phyloP scores from a whole-genome alignment of 1,140 invertebrate genomes.

The Temnothorax nylanderi region DNA sequence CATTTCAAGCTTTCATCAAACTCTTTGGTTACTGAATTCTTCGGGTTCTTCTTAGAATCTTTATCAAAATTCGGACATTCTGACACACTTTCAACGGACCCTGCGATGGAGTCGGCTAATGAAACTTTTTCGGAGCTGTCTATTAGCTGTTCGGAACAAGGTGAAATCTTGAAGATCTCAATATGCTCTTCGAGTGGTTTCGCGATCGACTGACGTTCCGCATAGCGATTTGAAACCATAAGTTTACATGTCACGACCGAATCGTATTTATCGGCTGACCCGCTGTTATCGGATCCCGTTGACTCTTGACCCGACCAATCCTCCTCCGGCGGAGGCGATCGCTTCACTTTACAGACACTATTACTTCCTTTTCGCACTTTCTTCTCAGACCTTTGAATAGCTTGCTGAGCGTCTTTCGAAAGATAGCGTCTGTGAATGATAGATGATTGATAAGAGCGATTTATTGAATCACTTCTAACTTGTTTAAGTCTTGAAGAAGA shows the following conservation, averaged over 20 bases:
- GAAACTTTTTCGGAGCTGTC: neutral
- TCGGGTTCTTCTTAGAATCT: neutral
- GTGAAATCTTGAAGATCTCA: neutral
- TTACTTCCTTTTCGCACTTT: constrained; percentile 19
- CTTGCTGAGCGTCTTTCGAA: neutral
- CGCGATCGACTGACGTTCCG: constrained; percentile 37
- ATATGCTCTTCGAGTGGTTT: constrained; percentile 52
- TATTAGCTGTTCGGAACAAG: neutral
- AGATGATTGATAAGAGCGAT: neutral
- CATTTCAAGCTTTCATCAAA: neutral
- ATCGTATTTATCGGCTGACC: constrained; percentile 75
- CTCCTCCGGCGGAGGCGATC: constrained; percentile 76
- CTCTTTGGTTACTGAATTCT: neutral
- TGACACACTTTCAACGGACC: neutral
- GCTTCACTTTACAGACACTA: constrained; percentile 72
- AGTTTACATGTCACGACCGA: constrained; percentile 70
- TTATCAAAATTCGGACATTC: constrained; percentile 2
- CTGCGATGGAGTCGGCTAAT: neutral
- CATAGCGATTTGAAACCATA: constrained; percentile 60
- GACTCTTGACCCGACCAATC: constrained; percentile 61
- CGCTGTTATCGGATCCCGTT: constrained; percentile 68
- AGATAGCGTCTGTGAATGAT: constrained; percentile 8
- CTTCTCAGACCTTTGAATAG: neutral
- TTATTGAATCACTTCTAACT: neutral
- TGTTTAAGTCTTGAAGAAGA: neutral